These are phyloP conservation scores for Peromyscus maniculatus DNA, from an alignment of 2,113 vertebrate genomes.

Conservation along the genomic window DNA sequence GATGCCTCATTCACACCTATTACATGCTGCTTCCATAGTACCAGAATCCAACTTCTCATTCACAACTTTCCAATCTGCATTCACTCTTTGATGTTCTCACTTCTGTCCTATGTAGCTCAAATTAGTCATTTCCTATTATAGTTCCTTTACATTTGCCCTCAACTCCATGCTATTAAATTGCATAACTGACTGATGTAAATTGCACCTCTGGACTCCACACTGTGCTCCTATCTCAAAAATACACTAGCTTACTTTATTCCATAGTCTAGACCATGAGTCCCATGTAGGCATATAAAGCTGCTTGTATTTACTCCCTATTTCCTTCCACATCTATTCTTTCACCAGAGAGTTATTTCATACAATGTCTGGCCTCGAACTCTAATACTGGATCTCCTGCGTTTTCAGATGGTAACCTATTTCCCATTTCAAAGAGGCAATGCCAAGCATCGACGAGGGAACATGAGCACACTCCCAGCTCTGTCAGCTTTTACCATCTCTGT, in stretches of 20 bases:
- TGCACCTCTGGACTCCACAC: background rate
- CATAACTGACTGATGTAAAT: background rate
- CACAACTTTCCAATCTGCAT: background rate
- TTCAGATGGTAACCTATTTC: background rate
- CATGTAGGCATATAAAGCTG: background rate
- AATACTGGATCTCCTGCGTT: background rate
- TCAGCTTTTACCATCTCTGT: background rate
- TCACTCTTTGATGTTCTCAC: background rate
- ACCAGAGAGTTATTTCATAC: background rate
- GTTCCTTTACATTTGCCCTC: background rate
- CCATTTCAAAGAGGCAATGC: background rate
- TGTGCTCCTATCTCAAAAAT: no score
- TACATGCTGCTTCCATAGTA: background rate
- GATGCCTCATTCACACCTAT: background rate
- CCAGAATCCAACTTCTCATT: no score
- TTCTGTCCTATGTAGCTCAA: background rate
- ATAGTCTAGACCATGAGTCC: background rate
- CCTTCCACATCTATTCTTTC: background rate
- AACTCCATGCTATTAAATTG: background rate
- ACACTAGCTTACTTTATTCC: background rate
- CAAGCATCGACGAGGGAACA: background rate
- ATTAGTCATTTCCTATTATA: fast-evolving
- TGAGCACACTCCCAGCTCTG: no score
- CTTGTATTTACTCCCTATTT: background rate
- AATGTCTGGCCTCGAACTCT: background rate